Conservation (phyloP, 1,140 invertebrate genomes). For the Pomacea maculata region DNA sequence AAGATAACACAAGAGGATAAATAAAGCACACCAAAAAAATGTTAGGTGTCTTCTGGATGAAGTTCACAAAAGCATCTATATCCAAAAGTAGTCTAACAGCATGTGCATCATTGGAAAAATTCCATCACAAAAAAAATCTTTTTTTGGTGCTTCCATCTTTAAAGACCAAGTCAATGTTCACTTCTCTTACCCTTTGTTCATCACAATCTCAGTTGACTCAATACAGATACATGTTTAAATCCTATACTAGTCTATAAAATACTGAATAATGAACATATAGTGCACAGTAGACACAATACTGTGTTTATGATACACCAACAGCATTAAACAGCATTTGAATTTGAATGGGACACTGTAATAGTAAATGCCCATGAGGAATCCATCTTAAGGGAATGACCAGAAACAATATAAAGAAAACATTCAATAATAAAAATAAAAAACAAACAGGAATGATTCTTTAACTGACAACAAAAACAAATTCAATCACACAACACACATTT, state of each 20-base stretch:
- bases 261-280: not conserved
- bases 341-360: not conserved
- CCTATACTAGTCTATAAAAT: not conserved
- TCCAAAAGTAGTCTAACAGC: not conserved
- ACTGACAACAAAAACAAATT: no score
- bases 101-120: not conserved
- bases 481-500: no score
- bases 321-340: not conserved
- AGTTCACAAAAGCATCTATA: not conserved
- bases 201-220: not conserved
- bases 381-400: not conserved
- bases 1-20: no score
- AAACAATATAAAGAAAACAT: not conserved
- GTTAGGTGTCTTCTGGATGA: constrained; percentile 6
- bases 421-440: not conserved
- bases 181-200: no score
- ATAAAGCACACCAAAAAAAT: not conserved
- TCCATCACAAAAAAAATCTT: not conserved
- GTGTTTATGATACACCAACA: not conserved
- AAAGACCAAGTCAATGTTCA: no score
- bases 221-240: not conserved
- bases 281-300: not conserved
- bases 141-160: no score
- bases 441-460: not conserved
- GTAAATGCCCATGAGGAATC: not conserved